A percentile compares a stretch with the other conserved stretches of the same genome.
These are phyloP conservation scores for Pseudochaenichthys georgianus DNA, from an alignment of 2,797 vertebrate genomes.

Conservation along the genomic window DNA sequence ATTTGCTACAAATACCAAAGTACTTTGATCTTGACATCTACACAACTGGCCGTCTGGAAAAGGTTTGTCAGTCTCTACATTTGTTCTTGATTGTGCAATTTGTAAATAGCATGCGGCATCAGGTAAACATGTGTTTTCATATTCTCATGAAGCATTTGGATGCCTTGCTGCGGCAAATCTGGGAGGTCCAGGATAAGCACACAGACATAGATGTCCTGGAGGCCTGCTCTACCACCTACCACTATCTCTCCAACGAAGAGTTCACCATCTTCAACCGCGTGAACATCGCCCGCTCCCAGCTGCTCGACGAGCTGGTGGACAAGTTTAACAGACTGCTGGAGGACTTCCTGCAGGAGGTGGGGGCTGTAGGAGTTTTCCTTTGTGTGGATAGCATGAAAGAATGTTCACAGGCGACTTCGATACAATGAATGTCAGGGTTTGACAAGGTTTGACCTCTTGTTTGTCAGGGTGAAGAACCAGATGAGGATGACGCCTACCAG, in stretches of 20 bases:
- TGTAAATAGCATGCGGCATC: slow-evolving; percentile 4
- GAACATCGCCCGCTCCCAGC: slow-evolving; percentile 95
- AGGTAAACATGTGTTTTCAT: slow-evolving; percentile 15
- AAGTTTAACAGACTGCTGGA: slow-evolving; percentile 96
- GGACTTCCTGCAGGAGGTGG: slow-evolving; percentile 97
- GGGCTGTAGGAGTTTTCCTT: slow-evolving; percentile 13
- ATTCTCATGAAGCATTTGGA: slow-evolving; percentile 91
- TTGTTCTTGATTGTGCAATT: slow-evolving; percentile 51
- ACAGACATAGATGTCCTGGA: slow-evolving; percentile 97
- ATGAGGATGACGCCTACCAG: slow-evolving; percentile 97
- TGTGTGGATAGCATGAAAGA: not conserved
- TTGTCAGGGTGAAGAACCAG: slow-evolving; percentile 93
- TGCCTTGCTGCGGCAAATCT: slow-evolving; percentile 94
- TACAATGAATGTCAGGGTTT: not conserved
- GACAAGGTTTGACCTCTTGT: slow-evolving; percentile 14
- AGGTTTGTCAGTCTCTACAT: slow-evolving; percentile 82
- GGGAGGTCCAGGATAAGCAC: slow-evolving; percentile 97
- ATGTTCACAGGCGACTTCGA: not conserved
- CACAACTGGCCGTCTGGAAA: slow-evolving; percentile 95
- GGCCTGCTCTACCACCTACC: slow-evolving; percentile 97
- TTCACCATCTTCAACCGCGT: slow-evolving; percentile 98
- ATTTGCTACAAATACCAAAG: slow-evolving; percentile 93
- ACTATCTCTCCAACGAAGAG: slow-evolving; percentile 95
- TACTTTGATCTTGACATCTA: slow-evolving; percentile 98
- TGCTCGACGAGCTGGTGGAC: slow-evolving; percentile 95